These are phyloP conservation scores for Metridium senile DNA, from an alignment of 92 coral and sea anemone species.

Conservation along the genomic window DNA sequence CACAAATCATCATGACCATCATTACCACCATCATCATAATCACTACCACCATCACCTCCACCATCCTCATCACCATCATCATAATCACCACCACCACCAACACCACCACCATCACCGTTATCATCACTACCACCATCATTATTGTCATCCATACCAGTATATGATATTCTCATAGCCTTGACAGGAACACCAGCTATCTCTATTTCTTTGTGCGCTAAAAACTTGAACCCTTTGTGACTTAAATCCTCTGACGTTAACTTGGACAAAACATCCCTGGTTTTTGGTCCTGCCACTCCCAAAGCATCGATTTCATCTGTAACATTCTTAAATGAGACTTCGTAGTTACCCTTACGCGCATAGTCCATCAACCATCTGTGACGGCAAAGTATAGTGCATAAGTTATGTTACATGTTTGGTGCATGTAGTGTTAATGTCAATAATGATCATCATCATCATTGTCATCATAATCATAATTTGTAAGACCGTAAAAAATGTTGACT, in stretches of 20 bases:
- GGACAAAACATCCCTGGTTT: conserved; percentile 81
- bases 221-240: conserved; percentile 80
- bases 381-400: not conserved
- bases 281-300: conserved; percentile 91
- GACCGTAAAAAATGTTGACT: not conserved
- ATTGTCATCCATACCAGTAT: conserved; percentile 65
- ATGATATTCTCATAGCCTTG: conserved; percentile 84
- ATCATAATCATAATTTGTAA: not conserved
- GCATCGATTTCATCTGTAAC: conserved; percentile 84
- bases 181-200: conserved; percentile 88
- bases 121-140: not conserved
- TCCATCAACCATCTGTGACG: conserved; percentile 78
- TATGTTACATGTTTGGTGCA: too few species aligned
- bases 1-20: not conserved
- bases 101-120: not conserved
- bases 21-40: not conserved
- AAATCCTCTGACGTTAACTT: conserved; percentile 81
- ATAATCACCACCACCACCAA: too few species aligned
- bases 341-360: conserved; percentile 72
- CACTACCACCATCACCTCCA: conserved; percentile 41
- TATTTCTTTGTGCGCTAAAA: conserved; percentile 71
- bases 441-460: not conserved
- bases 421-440: too few species aligned
- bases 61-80: not conserved
- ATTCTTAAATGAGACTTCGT: conserved; percentile 74